These are phyloP conservation scores for Myopa testacea DNA, from an alignment of 2,888 invertebrate species.

Conservation along the genomic window DNA sequence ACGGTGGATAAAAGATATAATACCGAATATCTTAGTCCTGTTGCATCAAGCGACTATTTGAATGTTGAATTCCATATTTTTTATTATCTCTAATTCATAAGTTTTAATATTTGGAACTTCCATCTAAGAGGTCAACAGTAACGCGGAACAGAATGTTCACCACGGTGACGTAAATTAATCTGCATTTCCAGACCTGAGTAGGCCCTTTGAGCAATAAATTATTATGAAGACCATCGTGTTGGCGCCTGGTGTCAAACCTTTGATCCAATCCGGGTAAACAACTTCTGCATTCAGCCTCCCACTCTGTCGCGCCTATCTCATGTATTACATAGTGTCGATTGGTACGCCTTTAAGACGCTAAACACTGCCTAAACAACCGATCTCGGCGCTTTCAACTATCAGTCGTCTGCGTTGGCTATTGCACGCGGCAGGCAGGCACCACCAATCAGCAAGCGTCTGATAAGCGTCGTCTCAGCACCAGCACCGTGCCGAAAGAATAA, in stretches of 20 bases:
- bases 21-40: too few species aligned
- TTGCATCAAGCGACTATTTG: too few species aligned
- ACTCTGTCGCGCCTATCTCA: not conserved
- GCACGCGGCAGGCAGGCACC: not conserved
- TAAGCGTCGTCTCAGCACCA: constrained; percentile 5
- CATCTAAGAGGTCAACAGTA: too few species aligned
- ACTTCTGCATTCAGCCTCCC: constrained; percentile 16
- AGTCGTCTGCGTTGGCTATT: not conserved
- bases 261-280: constrained; percentile 30
- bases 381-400: not conserved
- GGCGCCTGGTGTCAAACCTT: constrained; percentile 31
- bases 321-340: not conserved
- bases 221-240: not conserved
- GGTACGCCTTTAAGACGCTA: not conserved
- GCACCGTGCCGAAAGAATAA: not conserved
- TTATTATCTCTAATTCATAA: too few species aligned
- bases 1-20: too few species aligned
- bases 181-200: too few species aligned
- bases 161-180: too few species aligned
- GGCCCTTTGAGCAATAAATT: not conserved
- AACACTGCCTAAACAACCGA: not conserved
- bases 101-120: too few species aligned
- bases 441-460: not conserved
- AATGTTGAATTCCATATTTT: too few species aligned
- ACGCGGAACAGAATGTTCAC: too few species aligned